Percentiles rank a stretch among this genome's conserved stretches.
Conservation (phyloP, 92 coral and sea anemone genomes). For the Epizoanthus stellaris region DNA sequence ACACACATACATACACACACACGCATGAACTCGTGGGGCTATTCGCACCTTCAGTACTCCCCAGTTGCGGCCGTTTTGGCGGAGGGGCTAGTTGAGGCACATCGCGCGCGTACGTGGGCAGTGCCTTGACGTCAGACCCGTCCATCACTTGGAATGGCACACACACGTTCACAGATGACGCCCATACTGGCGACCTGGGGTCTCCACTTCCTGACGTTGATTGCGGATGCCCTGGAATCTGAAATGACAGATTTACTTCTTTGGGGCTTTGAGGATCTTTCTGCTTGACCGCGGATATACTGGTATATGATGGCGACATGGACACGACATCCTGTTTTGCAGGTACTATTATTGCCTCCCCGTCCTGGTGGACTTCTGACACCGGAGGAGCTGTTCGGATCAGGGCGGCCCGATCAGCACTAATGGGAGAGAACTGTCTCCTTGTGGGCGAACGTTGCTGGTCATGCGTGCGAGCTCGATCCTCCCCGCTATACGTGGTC, state of each 20-base stretch:
- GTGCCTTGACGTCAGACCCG: slow-evolving; percentile 52
- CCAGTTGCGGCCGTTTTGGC: not conserved
- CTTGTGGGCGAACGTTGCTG: slow-evolving; percentile 6
- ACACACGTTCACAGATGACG: slow-evolving; percentile 83
- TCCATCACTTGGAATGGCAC: slow-evolving; percentile 89
- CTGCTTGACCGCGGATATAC: slow-evolving; percentile 33
- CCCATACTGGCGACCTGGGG: slow-evolving; percentile 64
- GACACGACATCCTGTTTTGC: slow-evolving; percentile 22
- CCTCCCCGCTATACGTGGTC: slow-evolving; percentile 6
- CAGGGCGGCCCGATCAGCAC: not conserved
- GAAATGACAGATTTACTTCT: slow-evolving; percentile 78
- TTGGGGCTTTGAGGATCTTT: slow-evolving; percentile 37
- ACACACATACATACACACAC: not conserved
- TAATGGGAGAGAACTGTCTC: not conserved
- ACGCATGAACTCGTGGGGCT: not conserved
- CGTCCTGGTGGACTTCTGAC: not conserved
- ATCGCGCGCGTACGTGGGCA: not conserved
- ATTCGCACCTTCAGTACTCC: not conserved
- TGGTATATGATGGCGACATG: slow-evolving; percentile 55
- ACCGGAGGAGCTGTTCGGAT: not conserved
- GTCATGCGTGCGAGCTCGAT: not conserved
- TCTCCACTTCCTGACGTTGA: slow-evolving; percentile 32
- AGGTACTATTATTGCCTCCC: slow-evolving; percentile 4
- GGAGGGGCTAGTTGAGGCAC: slow-evolving; percentile 41
- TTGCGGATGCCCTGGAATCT: slow-evolving; percentile 69